A percentile compares a stretch with the other conserved stretches of the same genome.
phyloP scores from a whole-genome alignment of 2,888 invertebrate species.

The Diabrotica balteata region DNA sequence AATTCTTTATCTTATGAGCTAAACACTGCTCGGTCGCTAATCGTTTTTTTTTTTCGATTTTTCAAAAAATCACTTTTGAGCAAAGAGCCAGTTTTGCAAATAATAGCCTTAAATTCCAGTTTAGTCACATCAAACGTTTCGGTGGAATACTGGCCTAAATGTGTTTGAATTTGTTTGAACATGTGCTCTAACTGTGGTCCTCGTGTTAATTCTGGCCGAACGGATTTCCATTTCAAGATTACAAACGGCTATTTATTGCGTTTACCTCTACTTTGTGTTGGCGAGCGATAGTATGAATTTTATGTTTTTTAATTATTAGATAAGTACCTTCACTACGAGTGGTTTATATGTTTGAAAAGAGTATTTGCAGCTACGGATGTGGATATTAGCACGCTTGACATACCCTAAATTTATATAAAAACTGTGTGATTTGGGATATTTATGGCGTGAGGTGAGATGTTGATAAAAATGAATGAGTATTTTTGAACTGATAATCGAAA shows the following conservation, averaged over 20 bases:
- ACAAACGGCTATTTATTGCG: slow-evolving; percentile 53
- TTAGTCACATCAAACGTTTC: too few relatives aligned
- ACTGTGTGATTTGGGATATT: too few relatives aligned
- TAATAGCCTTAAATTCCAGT: background rate
- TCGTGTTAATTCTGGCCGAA: slow-evolving; percentile 41
- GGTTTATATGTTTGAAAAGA: slow-evolving; percentile 23
- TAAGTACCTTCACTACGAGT: slow-evolving; percentile 23
- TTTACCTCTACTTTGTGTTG: slow-evolving; percentile 49
- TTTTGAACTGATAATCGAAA: too few relatives aligned
- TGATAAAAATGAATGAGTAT: too few relatives aligned
- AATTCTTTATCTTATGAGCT: too few relatives aligned
- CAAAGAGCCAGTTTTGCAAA: too few relatives aligned
- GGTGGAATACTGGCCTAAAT: slow-evolving; percentile 9
- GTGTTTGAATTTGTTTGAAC: slow-evolving; percentile 31
- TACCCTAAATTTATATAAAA: too few relatives aligned
- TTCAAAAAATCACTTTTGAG: too few relatives aligned
- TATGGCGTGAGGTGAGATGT: too few relatives aligned
- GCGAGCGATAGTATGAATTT: slow-evolving; percentile 51
- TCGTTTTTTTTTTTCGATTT: too few relatives aligned
- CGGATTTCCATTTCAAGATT: slow-evolving; percentile 55
- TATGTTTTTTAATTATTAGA: slow-evolving; percentile 45
- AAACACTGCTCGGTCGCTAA: too few relatives aligned
- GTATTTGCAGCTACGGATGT: slow-evolving; percentile 3
- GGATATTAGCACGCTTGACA: background rate
- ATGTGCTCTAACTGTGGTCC: slow-evolving; percentile 25